These are phyloP conservation scores for Perca schrenkii DNA, from an alignment of 2,113 vertebrate species.

Conservation along the genomic window DNA sequence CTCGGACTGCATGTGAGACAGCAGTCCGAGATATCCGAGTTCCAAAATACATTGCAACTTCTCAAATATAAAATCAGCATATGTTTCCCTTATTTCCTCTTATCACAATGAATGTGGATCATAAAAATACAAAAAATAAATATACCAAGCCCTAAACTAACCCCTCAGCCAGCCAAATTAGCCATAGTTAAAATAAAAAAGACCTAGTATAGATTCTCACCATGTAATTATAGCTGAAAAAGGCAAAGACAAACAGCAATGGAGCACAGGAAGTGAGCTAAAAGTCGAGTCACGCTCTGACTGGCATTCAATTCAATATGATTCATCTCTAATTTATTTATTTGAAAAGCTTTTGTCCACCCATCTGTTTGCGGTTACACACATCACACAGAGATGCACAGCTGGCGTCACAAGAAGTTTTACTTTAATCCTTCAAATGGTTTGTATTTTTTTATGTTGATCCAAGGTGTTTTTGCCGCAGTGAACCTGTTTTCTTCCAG, in stretches of 20 bases:
- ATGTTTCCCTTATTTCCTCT: too few species aligned
- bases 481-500: background rate
- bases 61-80: too few species aligned
- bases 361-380: slow-evolving; percentile 17
- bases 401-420: background rate
- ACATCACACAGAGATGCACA: slow-evolving; percentile 17
- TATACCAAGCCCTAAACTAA: too few species aligned
- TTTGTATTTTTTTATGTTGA: background rate
- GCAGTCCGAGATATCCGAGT: too few species aligned
- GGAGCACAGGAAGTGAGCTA: background rate
- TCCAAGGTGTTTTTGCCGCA: background rate
- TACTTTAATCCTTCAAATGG: background rate
- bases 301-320: background rate
- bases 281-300: background rate
- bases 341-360: slow-evolving; percentile 22
- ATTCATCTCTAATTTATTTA: slow-evolving; percentile 8
- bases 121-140: too few species aligned
- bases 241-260: background rate
- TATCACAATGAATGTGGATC: too few species aligned
- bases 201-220: accelerated
- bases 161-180: too few species aligned
- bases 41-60: too few species aligned
- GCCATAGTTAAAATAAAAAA: background rate
- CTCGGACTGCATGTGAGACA: too few species aligned
- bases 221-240: background rate